Evolutionary conservation across 23 tunicate species (phyloP).

Genomic region (Styela plicata): DNA sequence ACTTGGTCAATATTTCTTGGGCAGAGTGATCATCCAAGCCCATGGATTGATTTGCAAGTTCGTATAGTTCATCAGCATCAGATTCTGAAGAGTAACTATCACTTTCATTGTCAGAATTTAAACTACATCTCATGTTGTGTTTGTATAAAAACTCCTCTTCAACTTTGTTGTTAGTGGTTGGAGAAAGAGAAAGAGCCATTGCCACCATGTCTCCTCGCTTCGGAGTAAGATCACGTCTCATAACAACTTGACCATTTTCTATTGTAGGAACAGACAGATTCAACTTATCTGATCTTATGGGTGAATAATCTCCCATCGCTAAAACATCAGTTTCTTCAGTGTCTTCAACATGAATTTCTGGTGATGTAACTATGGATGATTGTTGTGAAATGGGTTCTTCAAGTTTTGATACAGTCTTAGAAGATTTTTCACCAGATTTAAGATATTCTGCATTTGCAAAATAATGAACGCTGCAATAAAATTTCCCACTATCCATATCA

Average conservation of each 20-base stretch:
- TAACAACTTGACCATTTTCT: slow-evolving; percentile 23
- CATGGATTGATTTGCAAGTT: neutral
- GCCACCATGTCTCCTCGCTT: slow-evolving; percentile 25
- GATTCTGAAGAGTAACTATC: slow-evolving; percentile 10
- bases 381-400: neutral
- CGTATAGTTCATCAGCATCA: slow-evolving; percentile 22
- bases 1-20: neutral
- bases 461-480: slow-evolving; percentile 47
- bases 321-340: neutral
- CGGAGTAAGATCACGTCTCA: slow-evolving; percentile 22
- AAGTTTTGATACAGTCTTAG: no score
- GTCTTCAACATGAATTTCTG: neutral
- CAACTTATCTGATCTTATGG: neutral
- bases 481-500: slow-evolving; percentile 52
- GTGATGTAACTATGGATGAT: neutral
- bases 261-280: slow-evolving; percentile 22
- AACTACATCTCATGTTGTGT: slow-evolving; percentile 28
- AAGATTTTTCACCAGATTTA: neutral
- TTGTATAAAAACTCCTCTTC: slow-evolving; percentile 11
- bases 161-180: neutral
- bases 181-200: neutral
- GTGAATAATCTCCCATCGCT: neutral
- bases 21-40: neutral
- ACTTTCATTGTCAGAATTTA: neutral
- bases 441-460: slow-evolving; percentile 39